These are phyloP conservation scores for Mastigias papua DNA, from an alignment of 30 jellyfish, hydroid and myxozoan genomes.

Conservation along the genomic window DNA sequence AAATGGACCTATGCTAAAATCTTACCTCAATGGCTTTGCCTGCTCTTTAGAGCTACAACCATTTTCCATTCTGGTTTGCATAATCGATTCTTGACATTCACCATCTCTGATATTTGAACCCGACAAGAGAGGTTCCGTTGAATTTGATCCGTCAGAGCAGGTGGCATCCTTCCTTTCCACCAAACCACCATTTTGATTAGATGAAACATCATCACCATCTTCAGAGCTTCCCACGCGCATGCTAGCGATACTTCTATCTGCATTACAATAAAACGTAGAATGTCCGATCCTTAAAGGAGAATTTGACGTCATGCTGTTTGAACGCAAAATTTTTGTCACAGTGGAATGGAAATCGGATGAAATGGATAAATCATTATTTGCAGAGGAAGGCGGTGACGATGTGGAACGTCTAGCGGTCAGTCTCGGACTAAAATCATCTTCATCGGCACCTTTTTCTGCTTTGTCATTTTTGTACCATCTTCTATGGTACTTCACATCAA, in stretches of 20 bases:
- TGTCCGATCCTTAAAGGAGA: conserved; percentile 6
- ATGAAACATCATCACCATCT: not conserved
- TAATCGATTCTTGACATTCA: not conserved
- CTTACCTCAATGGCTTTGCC: conserved; percentile 1
- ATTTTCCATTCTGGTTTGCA: not conserved
- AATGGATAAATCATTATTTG: conserved; percentile 24
- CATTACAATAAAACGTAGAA: conserved; percentile 19
- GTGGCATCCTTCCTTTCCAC: not conserved
- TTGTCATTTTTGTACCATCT: not conserved
- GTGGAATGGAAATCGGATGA: conserved; percentile 43
- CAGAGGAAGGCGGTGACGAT: not conserved
- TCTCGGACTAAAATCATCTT: not conserved
- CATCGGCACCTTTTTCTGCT: not conserved
- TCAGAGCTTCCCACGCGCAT: conserved; percentile 2
- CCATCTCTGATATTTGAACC: not conserved
- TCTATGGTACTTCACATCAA: not conserved
- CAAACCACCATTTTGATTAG: not conserved
- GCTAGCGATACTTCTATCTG: not conserved
- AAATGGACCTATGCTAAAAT: not conserved
- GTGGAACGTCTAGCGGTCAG: not conserved
- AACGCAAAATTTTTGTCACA: conserved; percentile 26
- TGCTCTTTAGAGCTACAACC: not conserved
- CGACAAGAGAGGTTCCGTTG: not conserved
- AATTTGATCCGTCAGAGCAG: not conserved
- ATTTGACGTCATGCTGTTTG: conserved; percentile 1